Conservation (phyloP, 2,113 vertebrate species). For the Zosterops pallidus region DNA sequence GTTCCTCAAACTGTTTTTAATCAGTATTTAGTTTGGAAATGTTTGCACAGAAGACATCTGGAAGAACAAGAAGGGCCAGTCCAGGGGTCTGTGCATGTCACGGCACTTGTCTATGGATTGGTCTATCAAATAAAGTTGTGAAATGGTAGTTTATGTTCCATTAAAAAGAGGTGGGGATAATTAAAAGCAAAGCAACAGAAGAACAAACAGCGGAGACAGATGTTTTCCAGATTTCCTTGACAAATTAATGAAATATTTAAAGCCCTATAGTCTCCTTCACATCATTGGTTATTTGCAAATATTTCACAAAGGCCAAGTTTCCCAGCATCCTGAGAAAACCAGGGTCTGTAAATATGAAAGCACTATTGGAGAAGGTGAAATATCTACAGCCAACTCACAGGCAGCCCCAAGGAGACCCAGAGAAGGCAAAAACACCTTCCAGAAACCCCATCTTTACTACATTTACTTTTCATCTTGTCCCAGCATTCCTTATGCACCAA, state of each 20-base stretch:
- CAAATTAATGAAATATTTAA: constrained; percentile 31
- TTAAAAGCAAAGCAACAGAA: constrained; percentile 51
- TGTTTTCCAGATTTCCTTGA: constrained; percentile 44
- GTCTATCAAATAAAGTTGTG: constrained; percentile 8
- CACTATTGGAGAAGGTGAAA: not conserved
- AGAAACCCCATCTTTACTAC: not conserved
- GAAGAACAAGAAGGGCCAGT: not conserved
- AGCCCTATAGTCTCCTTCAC: not conserved
- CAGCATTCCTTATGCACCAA: constrained; percentile 6
- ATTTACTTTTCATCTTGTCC: not conserved
- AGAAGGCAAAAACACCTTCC: not conserved
- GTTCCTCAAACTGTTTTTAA: constrained; percentile 2
- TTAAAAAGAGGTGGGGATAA: constrained; percentile 24
- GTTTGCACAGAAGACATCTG: not conserved
- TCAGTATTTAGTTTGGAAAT: not conserved
- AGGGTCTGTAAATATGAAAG: not conserved
- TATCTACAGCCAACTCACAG: not conserved
- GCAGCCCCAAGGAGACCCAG: not conserved
- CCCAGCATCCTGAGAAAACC: not conserved
- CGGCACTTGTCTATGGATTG: not conserved
- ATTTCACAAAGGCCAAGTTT: constrained; percentile 8
- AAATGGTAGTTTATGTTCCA: constrained; percentile 34
- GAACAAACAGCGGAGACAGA: constrained; percentile 38
- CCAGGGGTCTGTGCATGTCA: not conserved
- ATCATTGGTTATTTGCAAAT: not conserved